phyloP scores from a whole-genome alignment of 2,113 vertebrate genomes.

The Xenopus tropicalis region UCB_Xtro_10.0 CM004446.2:63266001-63266500 shows the following conservation, averaged over 20 bases:
- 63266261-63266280: neutral
- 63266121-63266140: neutral
- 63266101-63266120: slow-evolving; percentile 10
- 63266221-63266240: slow-evolving; percentile 18
- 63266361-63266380: too few species aligned
- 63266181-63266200: slow-evolving; percentile 2
- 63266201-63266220: neutral
- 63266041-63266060: slow-evolving; percentile 19
- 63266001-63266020: slow-evolving; percentile 20
- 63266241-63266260: neutral
- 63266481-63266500: too few species aligned
- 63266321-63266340: too few species aligned
- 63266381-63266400: too few species aligned
- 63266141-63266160: neutral
- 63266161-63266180: neutral
- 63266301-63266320: too few species aligned
- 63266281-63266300: too few species aligned
- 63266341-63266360: too few species aligned
- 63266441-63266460: too few species aligned
- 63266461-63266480: too few species aligned
- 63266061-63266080: slow-evolving; percentile 36
- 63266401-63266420: too few species aligned
- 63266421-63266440: too few species aligned
- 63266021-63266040: neutral
- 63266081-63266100: slow-evolving; percentile 36